Evolutionary conservation across 2,888 invertebrate species (phyloP).

Genomic region (Epinotia ramella): DNA sequence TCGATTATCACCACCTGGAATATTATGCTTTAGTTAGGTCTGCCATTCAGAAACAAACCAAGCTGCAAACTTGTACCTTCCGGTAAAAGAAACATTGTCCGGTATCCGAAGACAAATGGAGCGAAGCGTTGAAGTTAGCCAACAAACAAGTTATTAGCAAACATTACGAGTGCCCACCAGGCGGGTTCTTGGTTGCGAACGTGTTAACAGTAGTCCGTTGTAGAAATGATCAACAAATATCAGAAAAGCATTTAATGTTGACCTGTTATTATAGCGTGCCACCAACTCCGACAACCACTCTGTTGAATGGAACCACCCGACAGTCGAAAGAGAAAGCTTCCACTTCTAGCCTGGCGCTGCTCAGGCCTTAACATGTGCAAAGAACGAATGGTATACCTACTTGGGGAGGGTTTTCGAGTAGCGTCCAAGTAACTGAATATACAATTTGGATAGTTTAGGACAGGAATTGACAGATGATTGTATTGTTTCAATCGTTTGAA

Average conservation of each 20-base stretch:
- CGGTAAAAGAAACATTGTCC: neutral
- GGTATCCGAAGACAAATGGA: too few species aligned
- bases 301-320: too few species aligned
- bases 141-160: too few species aligned
- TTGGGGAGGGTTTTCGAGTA: neutral
- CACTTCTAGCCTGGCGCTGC: neutral
- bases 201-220: too few species aligned
- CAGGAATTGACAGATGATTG: neutral
- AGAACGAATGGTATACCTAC: neutral
- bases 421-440: neutral
- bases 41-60: neutral
- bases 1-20: conserved; percentile 95
- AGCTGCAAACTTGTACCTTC: neutral
- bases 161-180: too few species aligned
- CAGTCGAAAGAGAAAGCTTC: neutral
- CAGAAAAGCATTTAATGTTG: too few species aligned
- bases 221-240: too few species aligned
- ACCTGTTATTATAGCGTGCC: too few species aligned
- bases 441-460: neutral
- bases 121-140: too few species aligned
- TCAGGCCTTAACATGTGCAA: neutral
- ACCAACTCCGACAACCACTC: too few species aligned
- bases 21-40: neutral
- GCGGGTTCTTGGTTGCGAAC: too few species aligned
- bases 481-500: conserved; percentile 14